Evolutionary conservation across 2,888 invertebrate genomes (phyloP).

Genomic region (Thereva nobilitata): DNA sequence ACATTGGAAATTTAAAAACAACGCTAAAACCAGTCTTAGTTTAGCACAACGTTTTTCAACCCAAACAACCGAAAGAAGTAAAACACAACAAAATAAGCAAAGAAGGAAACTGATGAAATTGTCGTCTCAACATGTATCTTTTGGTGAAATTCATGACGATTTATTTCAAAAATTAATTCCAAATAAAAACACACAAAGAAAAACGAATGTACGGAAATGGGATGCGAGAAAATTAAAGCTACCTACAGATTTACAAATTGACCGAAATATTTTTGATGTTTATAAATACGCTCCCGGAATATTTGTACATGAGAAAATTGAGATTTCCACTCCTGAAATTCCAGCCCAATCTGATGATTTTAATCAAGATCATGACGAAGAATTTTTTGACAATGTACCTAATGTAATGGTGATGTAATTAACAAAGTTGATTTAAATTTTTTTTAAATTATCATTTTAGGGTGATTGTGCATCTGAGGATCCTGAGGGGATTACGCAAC

Average conservation of each 20-base stretch:
- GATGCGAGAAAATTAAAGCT: conserved; percentile 55
- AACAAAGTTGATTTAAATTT: conserved; percentile 27
- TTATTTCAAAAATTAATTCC: conserved; percentile 50
- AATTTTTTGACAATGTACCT: conserved; percentile 59
- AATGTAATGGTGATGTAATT: conserved; percentile 41
- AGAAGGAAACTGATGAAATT: conserved; percentile 45
- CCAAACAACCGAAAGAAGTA: neutral
- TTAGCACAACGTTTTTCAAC: conserved; percentile 35
- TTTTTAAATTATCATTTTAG: conserved; percentile 19
- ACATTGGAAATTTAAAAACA: conserved; percentile 77
- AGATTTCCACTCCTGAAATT: conserved; percentile 36
- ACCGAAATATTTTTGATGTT: conserved; percentile 48
- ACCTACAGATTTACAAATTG: conserved; percentile 53
- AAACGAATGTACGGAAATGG: conserved; percentile 55
- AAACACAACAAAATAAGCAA: neutral
- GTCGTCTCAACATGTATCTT: conserved; percentile 48
- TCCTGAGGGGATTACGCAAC: conserved; percentile 54
- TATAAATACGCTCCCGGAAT: conserved; percentile 52
- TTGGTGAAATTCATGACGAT: conserved; percentile 50
- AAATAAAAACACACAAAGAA: conserved; percentile 49
- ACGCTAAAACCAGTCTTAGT: conserved; percentile 47
- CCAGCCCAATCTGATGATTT: conserved; percentile 57
- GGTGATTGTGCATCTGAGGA: conserved; percentile 43
- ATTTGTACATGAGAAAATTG: conserved; percentile 34
- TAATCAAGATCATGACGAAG: conserved; percentile 62